A percentile compares a stretch with the other conserved stretches of the same genome.
These are phyloP conservation scores for Eucidaris tribuloides DNA, from an alignment of 35 echinoderm and acorn worm species.

Conservation along the genomic window DNA sequence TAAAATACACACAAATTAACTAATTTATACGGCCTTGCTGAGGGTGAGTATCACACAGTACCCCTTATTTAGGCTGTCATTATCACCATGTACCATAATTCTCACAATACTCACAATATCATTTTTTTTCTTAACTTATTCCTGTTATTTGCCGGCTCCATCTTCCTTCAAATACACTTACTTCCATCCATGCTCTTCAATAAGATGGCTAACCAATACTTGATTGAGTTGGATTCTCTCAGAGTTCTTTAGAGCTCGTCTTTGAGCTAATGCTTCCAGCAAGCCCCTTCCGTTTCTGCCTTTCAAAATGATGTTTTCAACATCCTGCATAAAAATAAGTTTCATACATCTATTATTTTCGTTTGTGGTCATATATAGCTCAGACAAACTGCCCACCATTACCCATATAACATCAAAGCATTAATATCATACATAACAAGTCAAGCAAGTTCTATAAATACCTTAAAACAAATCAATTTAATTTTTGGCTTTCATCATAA, in stretches of 20 bases:
- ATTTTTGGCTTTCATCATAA: not conserved
- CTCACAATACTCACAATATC: too few relatives aligned
- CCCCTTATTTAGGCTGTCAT: too few relatives aligned
- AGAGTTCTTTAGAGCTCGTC: not conserved
- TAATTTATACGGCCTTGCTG: too few relatives aligned
- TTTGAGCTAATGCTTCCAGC: not conserved
- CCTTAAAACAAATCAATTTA: not conserved
- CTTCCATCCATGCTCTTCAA: conserved; percentile 6
- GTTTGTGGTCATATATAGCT: not conserved
- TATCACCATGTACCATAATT: too few relatives aligned
- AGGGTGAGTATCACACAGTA: too few relatives aligned
- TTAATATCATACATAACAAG: conserved; percentile 2
- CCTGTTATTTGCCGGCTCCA: too few relatives aligned
- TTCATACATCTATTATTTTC: not conserved
- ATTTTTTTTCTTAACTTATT: too few relatives aligned
- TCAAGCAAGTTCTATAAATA: conserved; percentile 1
- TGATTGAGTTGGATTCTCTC: not conserved
- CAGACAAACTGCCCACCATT: not conserved
- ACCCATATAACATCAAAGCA: conserved; percentile 9
- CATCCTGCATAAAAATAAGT: conserved; percentile 1
- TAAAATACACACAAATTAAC: too few relatives aligned
- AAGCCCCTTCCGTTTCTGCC: conserved; percentile 2
- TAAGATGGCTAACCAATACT: conserved; percentile 1
- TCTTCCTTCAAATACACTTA: conserved; percentile 8
- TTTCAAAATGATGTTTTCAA: conserved; percentile 14